A percentile compares a stretch with the other conserved stretches of the same genome.
These are phyloP conservation scores for Cherax destructor DNA, from an alignment of 1,140 invertebrate species.

Conservation along the genomic window DNA sequence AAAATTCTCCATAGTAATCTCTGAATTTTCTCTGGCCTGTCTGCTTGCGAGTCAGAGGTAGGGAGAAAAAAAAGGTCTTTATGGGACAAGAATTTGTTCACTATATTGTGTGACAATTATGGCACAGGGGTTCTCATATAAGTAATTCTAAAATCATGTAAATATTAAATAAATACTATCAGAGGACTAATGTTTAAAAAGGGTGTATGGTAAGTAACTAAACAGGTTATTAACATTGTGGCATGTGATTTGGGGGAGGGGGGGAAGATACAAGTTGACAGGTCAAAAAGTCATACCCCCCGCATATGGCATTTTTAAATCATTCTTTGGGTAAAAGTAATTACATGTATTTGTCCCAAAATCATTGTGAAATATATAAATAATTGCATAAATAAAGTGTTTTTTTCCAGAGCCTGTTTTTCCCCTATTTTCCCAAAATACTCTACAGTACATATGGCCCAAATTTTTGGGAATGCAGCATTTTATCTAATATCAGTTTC, in stretches of 20 bases:
- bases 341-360: conserved; percentile 62
- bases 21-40: conserved; percentile 34
- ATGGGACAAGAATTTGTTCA: background rate
- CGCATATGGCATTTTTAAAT: conserved; percentile 51
- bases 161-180: background rate
- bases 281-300: conserved; percentile 33
- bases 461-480: too few relatives aligned
- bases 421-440: background rate
- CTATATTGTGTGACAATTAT: background rate
- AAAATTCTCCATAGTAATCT: conserved; percentile 18
- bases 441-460: too few relatives aligned
- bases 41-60: conserved; percentile 14
- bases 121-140: background rate
- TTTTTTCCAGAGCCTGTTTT: conserved; percentile 37
- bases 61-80: background rate
- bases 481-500: too few relatives aligned
- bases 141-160: background rate
- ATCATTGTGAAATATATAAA: conserved; percentile 64
- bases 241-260: background rate
- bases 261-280: conserved; percentile 25
- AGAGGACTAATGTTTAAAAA: background rate
- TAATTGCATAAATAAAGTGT: conserved; percentile 64
- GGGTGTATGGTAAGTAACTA: background rate
- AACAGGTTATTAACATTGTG: background rate
- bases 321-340: conserved; percentile 49